Evolutionary conservation across 2,113 vertebrate genomes (phyloP).

Genomic region (Lucifuga dentata): DNA sequence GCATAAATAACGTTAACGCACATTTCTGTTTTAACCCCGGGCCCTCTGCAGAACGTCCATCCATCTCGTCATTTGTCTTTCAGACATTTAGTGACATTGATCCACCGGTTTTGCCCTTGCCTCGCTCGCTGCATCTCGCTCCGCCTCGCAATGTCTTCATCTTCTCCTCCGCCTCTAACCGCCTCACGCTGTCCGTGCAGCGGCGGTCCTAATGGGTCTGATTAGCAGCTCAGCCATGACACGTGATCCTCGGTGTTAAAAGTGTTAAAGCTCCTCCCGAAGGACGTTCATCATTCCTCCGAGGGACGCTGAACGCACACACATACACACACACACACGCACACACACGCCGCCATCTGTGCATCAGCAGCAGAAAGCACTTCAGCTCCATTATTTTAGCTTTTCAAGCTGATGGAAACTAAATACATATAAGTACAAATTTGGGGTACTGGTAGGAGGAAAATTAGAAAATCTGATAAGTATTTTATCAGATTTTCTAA

Average conservation of each 20-base stretch:
- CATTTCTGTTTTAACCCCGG: slow-evolving; percentile 39
- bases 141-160: slow-evolving; percentile 45
- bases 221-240: slow-evolving; percentile 42
- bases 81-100: slow-evolving; percentile 61
- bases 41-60: slow-evolving; percentile 29
- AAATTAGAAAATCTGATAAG: too few species aligned
- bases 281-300: not conserved
- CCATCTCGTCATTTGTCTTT: slow-evolving; percentile 51
- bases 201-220: slow-evolving; percentile 28
- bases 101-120: slow-evolving; percentile 50
- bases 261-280: slow-evolving; percentile 12
- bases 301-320: slow-evolving; percentile 13
- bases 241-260: slow-evolving; percentile 56
- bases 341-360: too few species aligned
- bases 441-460: too few species aligned
- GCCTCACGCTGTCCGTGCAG: slow-evolving; percentile 29
- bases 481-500: too few species aligned
- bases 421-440: too few species aligned
- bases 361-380: too few species aligned
- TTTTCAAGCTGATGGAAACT: too few species aligned
- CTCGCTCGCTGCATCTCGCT: slow-evolving; percentile 26
- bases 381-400: too few species aligned
- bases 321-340: too few species aligned
- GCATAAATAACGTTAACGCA: slow-evolving; percentile 54
- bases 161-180: slow-evolving; percentile 16